These are phyloP conservation scores for Cerastis leucographa DNA, from an alignment of 2,888 invertebrate species.

Conservation along the genomic window DNA sequence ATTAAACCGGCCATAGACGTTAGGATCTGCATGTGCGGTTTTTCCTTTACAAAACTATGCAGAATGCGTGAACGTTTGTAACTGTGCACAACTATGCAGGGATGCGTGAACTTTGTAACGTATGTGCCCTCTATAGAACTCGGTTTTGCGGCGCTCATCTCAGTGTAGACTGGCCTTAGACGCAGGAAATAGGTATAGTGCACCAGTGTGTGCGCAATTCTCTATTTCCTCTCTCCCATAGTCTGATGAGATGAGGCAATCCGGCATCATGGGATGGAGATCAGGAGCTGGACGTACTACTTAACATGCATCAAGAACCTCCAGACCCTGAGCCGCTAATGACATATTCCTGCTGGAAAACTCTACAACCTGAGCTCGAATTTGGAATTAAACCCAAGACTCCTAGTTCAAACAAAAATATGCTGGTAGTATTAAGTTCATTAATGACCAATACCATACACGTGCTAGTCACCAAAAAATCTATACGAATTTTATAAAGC, in stretches of 20 bases:
- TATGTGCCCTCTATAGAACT: neutral
- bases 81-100: neutral
- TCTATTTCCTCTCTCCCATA: no score
- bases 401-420: neutral
- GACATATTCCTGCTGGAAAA: neutral
- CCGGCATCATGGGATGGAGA: no score
- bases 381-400: neutral
- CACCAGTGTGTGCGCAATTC: no score
- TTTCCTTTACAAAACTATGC: neutral
- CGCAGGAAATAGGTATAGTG: no score
- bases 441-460: no score
- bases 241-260: neutral
- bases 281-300: no score
- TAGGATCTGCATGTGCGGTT: neutral
- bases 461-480: no score
- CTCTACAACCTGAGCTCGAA: neutral
- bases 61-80: no score
- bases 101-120: neutral
- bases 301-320: neutral
- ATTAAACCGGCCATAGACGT: neutral
- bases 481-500: no score
- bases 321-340: neutral
- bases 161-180: no score
- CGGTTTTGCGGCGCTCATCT: neutral
- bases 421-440: neutral